Conservation (phyloP, 35 echinoderm and acorn worm genomes). For the Eucidaris tribuloides region DNA sequence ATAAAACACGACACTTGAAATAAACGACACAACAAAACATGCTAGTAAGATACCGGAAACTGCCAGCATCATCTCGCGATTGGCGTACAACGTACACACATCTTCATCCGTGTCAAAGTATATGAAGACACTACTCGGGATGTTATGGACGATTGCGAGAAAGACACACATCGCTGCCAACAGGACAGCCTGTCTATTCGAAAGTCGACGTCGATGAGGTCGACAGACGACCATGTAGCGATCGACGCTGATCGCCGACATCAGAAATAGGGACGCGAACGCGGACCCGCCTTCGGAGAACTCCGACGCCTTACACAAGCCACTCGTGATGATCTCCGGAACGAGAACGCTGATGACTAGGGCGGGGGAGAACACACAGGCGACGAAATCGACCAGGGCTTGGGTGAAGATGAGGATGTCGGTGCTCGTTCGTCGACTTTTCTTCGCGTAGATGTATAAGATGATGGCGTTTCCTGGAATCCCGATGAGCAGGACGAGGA, state of each 20-base stretch:
- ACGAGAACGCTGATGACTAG: neutral
- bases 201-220: neutral
- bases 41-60: neutral
- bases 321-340: neutral
- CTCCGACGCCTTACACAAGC: neutral
- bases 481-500: neutral
- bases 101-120: neutral
- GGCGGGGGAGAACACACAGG: neutral
- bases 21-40: neutral
- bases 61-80: neutral
- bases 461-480: neutral
- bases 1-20: neutral
- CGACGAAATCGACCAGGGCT: neutral
- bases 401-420: constrained; percentile 7
- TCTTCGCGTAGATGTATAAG: neutral
- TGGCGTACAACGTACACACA: neutral
- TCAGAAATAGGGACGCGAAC: neutral
- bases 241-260: neutral
- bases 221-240: neutral
- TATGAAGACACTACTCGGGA: neutral
- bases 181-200: neutral
- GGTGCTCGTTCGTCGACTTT: neutral
- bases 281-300: neutral
- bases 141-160: neutral
- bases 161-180: neutral